phyloP scores from a whole-genome alignment of 1,140 invertebrate species.

The Paraescarpia echinospica region DNA sequence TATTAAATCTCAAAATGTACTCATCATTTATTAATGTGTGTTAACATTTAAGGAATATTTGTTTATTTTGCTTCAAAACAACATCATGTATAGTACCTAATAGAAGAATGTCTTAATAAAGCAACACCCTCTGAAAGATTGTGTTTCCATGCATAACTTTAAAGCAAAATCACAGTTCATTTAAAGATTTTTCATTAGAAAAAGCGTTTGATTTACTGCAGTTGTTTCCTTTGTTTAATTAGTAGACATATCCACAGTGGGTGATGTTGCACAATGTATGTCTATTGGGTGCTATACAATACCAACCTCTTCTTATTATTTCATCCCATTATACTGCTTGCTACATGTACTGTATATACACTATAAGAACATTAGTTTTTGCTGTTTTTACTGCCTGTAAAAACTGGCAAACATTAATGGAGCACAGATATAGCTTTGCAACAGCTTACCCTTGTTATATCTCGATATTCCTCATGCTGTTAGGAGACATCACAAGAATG shows the following conservation, averaged over 20 bases:
- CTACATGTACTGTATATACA: not conserved
- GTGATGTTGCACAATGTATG: not conserved
- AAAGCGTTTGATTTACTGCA: too few relatives aligned
- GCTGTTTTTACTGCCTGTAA: not conserved
- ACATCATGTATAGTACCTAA: not conserved
- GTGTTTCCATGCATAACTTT: not conserved
- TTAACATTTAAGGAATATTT: not conserved
- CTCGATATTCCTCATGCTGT: not conserved
- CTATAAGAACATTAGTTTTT: not conserved
- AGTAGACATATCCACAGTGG: not conserved
- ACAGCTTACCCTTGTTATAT: not conserved
- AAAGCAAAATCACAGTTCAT: not conserved
- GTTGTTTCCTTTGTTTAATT: not conserved
- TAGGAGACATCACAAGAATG: not conserved
- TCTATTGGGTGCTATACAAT: not conserved
- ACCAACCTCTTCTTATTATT: not conserved
- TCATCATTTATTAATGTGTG: not conserved
- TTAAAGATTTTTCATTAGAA: not conserved
- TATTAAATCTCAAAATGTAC: not conserved
- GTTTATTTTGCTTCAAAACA: not conserved
- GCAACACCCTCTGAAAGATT: not conserved
- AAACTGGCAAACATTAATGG: not conserved
- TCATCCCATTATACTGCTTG: not conserved
- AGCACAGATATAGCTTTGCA: not conserved
- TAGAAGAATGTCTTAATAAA: not conserved